Base-by-base conservation (phyloP, 2,888 invertebrate species). In the Epirrita christyi region DNA sequence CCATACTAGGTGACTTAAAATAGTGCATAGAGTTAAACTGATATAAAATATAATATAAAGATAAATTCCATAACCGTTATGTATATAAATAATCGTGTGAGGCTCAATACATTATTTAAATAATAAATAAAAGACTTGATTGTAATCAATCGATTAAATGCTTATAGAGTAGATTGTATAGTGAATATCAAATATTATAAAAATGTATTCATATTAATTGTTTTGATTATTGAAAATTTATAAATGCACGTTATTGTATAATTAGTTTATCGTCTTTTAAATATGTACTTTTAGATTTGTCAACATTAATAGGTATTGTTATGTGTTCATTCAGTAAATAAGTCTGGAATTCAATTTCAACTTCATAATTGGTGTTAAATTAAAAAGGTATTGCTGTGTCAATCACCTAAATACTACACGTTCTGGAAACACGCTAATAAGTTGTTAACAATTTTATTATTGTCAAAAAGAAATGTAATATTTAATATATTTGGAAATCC, bases 1-100 rank as follows among this genome's bases (percentile, higher is more conserved):
- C 92, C 92, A 92, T 86, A 82, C 76, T 90, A 92, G 87, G 88
- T 90, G 90, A 92, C 88, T 92, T 92, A 92, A 90, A 81, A 83
- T 81, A 83, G 86, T 89, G 88, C 86, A 88, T 21, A 21, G 4
- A 21, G 21, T 90, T 91, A 91, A 88, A 87, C 74, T 78, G 70
- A 77, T 82, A 80, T 58, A 56, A 81, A 80, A 84, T 84, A 86
- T 83, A 79, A 73, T 80, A 74, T 80, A 75, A 79, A 74, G 70
- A 67, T 68, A 76, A 80, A 76, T n/a, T 79, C 74, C 75, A 71
- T 70, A 72, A 76, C 78, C 72, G 77, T 72, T 73, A 70, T 86
- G 86, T 89, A 88, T 66, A 89, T 89, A 90, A 78, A 84, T 85
- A 83, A 84, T 79, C 79, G 75, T 73, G 85, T 81, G 55, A 89